Evolutionary conservation across 2,888 invertebrate species (phyloP), one percentile per base, ranked within the genome.

Genomic region (Cetonia aurata): DNA sequence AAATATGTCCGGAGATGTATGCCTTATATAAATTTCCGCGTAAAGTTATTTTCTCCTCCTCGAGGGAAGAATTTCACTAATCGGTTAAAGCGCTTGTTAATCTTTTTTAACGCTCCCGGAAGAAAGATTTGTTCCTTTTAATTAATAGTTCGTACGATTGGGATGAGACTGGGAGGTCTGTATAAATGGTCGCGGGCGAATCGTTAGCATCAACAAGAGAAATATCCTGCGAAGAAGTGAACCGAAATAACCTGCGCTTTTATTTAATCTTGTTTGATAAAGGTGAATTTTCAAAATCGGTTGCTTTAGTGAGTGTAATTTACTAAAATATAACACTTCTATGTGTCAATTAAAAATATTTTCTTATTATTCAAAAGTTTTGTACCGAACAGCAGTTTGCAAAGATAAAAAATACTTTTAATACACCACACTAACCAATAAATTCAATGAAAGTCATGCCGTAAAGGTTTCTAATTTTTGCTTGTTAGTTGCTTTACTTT

Each of bases 41-140:
- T 42, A 59, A 25, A 31, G 59, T 25, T 59, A 25, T 59, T 44
- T 25, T 42, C 42, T 57, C 42, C 37, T 56, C 56, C 57, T 9
- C 44, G 4, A 15, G 59, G 44, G 59, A 59, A 17, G 59, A 19
- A 19, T 59, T 44, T 44, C 59, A 42, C 25, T 59, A 59, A 59
- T 59, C 59, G 59, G 44, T 15, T 59, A 42, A 59, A 59, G 25
- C 59, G 44, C 59, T 41, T 59, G 59, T 59, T 59, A 59, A 59
- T 59, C 59, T 59, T 59, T 59, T 50, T 59, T 59, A 59, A 42
- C 59, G 59, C 42, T 59, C 59, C 59, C 59, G 59, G 44, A 59
- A 59, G 59, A 42, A 42, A 44, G 59, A 42, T 59, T 44, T 44
- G 59, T 59, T 59, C 42, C 33, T 15, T 59, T 59, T 59, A 59